Evolutionary conservation across 2,888 invertebrate genomes (phyloP).

Genomic region (Drosophila paramelanica): DNA sequence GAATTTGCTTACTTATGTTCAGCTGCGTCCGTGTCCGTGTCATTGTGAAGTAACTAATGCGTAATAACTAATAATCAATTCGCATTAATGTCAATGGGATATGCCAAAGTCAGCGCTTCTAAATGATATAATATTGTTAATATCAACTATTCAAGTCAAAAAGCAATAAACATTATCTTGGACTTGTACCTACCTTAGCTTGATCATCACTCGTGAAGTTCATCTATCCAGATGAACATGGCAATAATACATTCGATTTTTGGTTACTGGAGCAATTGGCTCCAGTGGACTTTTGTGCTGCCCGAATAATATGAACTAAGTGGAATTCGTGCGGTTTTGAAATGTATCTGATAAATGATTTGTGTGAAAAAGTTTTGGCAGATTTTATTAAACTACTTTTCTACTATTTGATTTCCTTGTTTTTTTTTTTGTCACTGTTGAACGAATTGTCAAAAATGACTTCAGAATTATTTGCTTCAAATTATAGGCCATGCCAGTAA

Average conservation of each 20-base stretch:
- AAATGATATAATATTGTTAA: too few species aligned
- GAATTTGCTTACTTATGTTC: too few species aligned
- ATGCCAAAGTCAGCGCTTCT: too few species aligned
- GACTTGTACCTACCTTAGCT: too few species aligned
- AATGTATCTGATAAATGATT: not conserved
- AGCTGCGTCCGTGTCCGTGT: too few species aligned
- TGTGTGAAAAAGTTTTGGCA: conserved; percentile 1
- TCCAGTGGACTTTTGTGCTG: not conserved
- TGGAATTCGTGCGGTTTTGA: not conserved
- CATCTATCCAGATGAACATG: too few species aligned
- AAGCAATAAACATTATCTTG: too few species aligned
- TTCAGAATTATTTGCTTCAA: conserved; percentile 55
- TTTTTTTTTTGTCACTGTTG: conserved; percentile 40
- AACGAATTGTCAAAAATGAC: conserved; percentile 66
- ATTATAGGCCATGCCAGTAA: conserved; percentile 70
- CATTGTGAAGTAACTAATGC: too few species aligned
- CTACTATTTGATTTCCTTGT: conserved; percentile 34
- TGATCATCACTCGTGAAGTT: too few species aligned
- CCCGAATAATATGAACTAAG: not conserved
- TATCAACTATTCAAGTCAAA: too few species aligned
- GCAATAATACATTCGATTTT: not conserved
- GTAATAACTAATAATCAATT: too few species aligned
- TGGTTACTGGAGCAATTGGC: not conserved
- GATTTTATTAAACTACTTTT: conserved; percentile 27
- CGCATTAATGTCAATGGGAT: too few species aligned